These are phyloP conservation scores for Panagrolaimus sp. DNA, from an alignment of 1,140 invertebrate genomes.

Conservation along the genomic window DNA sequence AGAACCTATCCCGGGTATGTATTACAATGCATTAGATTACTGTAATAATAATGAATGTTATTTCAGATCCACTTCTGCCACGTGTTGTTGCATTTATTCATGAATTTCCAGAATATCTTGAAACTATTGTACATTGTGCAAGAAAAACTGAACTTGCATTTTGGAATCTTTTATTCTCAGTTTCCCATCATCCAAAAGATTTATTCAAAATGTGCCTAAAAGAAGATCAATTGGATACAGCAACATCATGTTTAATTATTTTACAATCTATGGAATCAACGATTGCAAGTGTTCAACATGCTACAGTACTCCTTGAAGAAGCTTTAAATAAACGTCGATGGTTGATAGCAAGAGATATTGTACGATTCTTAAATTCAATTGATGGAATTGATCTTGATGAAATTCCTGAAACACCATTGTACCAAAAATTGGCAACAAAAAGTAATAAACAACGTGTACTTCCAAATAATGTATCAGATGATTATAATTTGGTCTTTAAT, in stretches of 20 bases:
- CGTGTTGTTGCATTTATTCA: constrained; percentile 94
- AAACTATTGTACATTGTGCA: constrained; percentile 94
- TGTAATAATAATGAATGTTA: background rate
- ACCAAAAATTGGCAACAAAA: constrained; percentile 36
- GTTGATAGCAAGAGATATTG: constrained; percentile 87
- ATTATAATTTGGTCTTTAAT: constrained; percentile 31
- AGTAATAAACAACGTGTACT: background rate
- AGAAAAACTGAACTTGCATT: constrained; percentile 96
- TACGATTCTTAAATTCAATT: constrained; percentile 86
- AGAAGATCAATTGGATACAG: constrained; percentile 82
- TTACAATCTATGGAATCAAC: constrained; percentile 66
- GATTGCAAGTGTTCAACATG: constrained; percentile 66
- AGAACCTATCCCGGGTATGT: constrained; percentile 80
- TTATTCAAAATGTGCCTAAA: constrained; percentile 86
- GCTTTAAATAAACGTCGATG: constrained; percentile 82
- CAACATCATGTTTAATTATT: constrained; percentile 94
- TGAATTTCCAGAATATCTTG: constrained; percentile 90
- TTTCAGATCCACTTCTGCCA: constrained; percentile 82
- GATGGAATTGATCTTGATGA: constrained; percentile 59
- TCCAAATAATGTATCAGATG: constrained; percentile 13
- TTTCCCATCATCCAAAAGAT: constrained; percentile 89
- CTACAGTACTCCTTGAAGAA: constrained; percentile 86
- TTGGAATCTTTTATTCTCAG: constrained; percentile 94
- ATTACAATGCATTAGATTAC: background rate
- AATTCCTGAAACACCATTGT: constrained; percentile 39